These are phyloP conservation scores for Ganaspis brasiliensis DNA, from an alignment of 2,888 invertebrate genomes.

Conservation along the genomic window DNA sequence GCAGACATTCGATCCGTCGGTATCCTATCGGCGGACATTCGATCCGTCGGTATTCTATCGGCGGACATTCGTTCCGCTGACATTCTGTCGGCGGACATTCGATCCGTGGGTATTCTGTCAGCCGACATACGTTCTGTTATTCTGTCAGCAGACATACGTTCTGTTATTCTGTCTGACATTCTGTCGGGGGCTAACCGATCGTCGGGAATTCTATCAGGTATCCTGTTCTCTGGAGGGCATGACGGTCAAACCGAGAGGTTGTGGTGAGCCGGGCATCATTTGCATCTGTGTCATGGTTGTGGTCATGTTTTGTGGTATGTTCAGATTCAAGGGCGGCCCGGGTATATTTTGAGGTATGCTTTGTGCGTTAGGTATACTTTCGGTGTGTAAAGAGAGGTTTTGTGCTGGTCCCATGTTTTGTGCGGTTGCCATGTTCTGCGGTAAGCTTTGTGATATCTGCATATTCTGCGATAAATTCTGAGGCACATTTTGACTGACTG, in stretches of 20 bases:
- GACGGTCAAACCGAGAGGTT: conserved; percentile 76
- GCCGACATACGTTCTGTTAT: neutral
- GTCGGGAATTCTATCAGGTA: conserved; percentile 69
- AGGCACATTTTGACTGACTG: conserved; percentile 75
- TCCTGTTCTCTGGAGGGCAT: conserved; percentile 66
- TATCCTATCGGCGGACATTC: conserved; percentile 13
- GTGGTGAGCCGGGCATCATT: conserved; percentile 72
- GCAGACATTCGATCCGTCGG: neutral
- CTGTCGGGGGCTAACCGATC: conserved; percentile 54
- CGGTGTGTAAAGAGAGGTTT: conserved; percentile 61
- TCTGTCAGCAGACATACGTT: conserved; percentile 7
- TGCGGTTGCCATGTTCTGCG: conserved; percentile 63
- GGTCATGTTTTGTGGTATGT: conserved; percentile 76
- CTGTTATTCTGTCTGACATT: conserved; percentile 14
- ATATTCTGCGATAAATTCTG: conserved; percentile 74
- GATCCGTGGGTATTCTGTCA: conserved; percentile 32
- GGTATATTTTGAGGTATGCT: conserved; percentile 65
- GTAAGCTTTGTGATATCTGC: conserved; percentile 53
- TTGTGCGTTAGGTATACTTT: conserved; percentile 63
- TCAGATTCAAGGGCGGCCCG: conserved; percentile 75
- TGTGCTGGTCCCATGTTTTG: conserved; percentile 53
- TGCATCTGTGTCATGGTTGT: conserved; percentile 74
- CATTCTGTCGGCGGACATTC: conserved; percentile 29
- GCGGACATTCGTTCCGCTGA: conserved; percentile 29
- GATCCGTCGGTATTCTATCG: conserved; percentile 37